These are phyloP conservation scores for Gymnopithys bicolor DNA, from an alignment of 2,797 vertebrate genomes.

Conservation along the genomic window DNA sequence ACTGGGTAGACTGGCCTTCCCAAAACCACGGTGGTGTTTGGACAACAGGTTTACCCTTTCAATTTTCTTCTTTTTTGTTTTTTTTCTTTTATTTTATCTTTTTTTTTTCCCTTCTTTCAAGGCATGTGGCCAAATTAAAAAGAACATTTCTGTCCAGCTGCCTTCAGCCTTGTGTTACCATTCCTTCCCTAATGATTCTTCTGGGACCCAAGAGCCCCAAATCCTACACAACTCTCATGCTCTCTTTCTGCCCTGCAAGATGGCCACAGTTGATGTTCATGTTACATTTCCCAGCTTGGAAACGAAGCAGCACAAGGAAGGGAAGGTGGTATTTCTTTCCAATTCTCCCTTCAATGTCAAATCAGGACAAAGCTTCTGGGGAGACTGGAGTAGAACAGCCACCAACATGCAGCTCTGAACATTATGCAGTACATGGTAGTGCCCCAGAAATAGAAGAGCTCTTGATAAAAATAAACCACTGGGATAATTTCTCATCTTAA, in stretches of 20 bases:
- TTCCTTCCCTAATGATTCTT: background rate
- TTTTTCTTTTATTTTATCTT: accelerated
- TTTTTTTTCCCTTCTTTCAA: no score
- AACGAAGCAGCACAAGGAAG: background rate
- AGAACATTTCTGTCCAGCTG: background rate
- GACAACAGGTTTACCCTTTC: background rate
- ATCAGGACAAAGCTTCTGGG: background rate
- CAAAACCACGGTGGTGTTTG: background rate
- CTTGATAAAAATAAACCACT: background rate
- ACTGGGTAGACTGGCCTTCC: background rate
- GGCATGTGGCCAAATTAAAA: background rate
- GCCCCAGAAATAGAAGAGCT: background rate
- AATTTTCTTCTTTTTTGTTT: background rate
- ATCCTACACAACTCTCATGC: background rate
- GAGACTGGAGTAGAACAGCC: accelerated
- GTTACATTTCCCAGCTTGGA: background rate
- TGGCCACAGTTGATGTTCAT: background rate
- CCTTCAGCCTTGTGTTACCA: background rate
- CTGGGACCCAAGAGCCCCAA: background rate
- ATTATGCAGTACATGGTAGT: background rate
- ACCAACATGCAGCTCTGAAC: background rate
- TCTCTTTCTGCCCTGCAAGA: background rate
- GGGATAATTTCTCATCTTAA: background rate
- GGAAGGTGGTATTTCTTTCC: background rate
- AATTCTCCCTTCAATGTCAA: background rate